phyloP scores from a whole-genome alignment of 2,888 invertebrate species.

The Cetonia aurata region DNA sequence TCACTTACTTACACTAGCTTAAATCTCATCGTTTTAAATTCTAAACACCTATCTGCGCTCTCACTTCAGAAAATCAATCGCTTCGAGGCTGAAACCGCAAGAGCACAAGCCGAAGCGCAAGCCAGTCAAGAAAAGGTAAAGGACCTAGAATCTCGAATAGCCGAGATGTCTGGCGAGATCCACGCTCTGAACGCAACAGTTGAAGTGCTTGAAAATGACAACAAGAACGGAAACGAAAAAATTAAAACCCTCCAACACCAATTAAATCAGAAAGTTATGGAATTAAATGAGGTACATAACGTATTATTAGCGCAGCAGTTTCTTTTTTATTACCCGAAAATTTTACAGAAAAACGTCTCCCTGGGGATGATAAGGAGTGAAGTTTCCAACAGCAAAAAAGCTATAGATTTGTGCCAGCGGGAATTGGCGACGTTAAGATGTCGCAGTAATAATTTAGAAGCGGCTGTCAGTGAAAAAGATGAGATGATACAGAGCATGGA shows the following conservation, averaged over 20 bases:
- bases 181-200: slow-evolving; percentile 61
- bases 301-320: not conserved
- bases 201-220: slow-evolving; percentile 67
- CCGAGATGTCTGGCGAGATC: slow-evolving; percentile 67
- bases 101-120: slow-evolving; percentile 77
- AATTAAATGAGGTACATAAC: slow-evolving; percentile 73
- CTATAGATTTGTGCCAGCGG: slow-evolving; percentile 68
- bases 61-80: slow-evolving; percentile 68
- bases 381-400: slow-evolving; percentile 66
- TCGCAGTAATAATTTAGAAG: slow-evolving; percentile 57
- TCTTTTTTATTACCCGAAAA: not conserved
- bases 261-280: slow-evolving; percentile 72
- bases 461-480: slow-evolving; percentile 56
- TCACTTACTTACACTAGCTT: no score
- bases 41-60: no score
- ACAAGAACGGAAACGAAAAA: slow-evolving; percentile 67
- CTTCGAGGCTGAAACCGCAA: slow-evolving; percentile 79
- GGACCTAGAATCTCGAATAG: slow-evolving; percentile 69
- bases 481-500: slow-evolving; percentile 55
- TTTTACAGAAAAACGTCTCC: slow-evolving; percentile 59
- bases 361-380: slow-evolving; percentile 60
- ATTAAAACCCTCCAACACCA: slow-evolving; percentile 73
- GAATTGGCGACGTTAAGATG: slow-evolving; percentile 62
- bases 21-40: no score
- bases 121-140: slow-evolving; percentile 77